A percentile compares a stretch with the other conserved stretches of the same genome.
phyloP scores from a whole-genome alignment of 2,888 invertebrate genomes.

The Strigamia crassipes region DNA sequence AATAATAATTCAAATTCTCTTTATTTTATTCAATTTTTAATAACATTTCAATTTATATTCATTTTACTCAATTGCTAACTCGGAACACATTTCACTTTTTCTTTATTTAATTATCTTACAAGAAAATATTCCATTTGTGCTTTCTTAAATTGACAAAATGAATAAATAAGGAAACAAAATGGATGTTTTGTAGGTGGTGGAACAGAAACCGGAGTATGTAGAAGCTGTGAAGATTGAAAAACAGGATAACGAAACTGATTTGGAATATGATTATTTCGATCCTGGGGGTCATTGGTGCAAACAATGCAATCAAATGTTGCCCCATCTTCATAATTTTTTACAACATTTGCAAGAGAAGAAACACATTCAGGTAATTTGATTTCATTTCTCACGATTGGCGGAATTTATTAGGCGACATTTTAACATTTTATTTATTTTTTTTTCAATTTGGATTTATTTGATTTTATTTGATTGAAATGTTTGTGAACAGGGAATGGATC shows the following conservation, averaged over 20 bases:
- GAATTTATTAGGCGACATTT: too few species aligned
- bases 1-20: too few species aligned
- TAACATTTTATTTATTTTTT: too few species aligned
- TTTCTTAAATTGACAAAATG: too few species aligned
- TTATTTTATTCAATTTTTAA: too few species aligned
- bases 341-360: slow-evolving; percentile 51
- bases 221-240: neutral
- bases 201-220: neutral
- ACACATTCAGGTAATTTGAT: slow-evolving; percentile 14
- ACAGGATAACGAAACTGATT: neutral
- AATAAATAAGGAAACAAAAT: too few species aligned
- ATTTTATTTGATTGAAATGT: neutral
- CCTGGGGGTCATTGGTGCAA: slow-evolving; percentile 58
- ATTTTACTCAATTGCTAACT: too few species aligned
- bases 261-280: slow-evolving; percentile 55
- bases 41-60: too few species aligned
- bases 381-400: neutral
- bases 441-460: neutral
- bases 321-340: slow-evolving; percentile 50
- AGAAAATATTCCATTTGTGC: too few species aligned
- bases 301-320: slow-evolving; percentile 53
- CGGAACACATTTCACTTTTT: too few species aligned
- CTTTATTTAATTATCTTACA: too few species aligned
- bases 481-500: slow-evolving; percentile 43
- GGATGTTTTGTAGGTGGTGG: neutral